phyloP scores from a whole-genome alignment of 2,888 invertebrate genomes.

The Dichetophora obliterata region DNA sequence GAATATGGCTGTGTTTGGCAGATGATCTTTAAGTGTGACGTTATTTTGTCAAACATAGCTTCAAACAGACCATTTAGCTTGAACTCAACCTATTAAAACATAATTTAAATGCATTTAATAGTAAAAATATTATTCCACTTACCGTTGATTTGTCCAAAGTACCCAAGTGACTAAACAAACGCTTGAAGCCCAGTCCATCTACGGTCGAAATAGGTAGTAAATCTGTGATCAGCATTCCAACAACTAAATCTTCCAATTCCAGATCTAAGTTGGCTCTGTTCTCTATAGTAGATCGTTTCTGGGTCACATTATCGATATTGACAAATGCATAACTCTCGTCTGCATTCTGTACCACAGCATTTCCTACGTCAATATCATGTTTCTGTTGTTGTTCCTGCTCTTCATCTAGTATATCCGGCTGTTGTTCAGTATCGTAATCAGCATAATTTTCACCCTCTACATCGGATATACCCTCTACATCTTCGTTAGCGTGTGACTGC shows the following conservation, averaged over 20 bases:
- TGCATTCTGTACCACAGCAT: not conserved
- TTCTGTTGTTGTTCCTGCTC: not conserved
- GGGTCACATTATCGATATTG: not conserved
- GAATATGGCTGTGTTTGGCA: slow-evolving; percentile 51
- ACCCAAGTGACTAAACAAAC: slow-evolving; percentile 39
- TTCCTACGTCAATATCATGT: not conserved
- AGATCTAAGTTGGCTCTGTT: not conserved
- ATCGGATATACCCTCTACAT: not conserved
- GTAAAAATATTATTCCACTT: not conserved
- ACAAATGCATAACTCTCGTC: slow-evolving; percentile 9
- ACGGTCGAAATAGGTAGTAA: slow-evolving; percentile 51
- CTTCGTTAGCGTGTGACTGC: not conserved
- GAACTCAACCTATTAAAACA: not conserved
- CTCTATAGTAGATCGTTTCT: not conserved
- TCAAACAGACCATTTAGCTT: slow-evolving; percentile 33
- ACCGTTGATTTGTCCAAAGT: slow-evolving; percentile 11
- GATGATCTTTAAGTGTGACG: slow-evolving; percentile 41
- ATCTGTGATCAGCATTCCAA: slow-evolving; percentile 56
- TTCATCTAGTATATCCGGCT: not conserved
- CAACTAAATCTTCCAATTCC: slow-evolving; percentile 44
- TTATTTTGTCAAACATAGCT: slow-evolving; percentile 43
- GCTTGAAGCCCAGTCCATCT: slow-evolving; percentile 51
- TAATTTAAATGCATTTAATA: not conserved
- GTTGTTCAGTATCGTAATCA: slow-evolving; percentile 8
- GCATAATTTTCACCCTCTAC: not conserved